phyloP scores from a whole-genome alignment of 2,797 vertebrate genomes.

The Oreochromis grahami region DNA sequence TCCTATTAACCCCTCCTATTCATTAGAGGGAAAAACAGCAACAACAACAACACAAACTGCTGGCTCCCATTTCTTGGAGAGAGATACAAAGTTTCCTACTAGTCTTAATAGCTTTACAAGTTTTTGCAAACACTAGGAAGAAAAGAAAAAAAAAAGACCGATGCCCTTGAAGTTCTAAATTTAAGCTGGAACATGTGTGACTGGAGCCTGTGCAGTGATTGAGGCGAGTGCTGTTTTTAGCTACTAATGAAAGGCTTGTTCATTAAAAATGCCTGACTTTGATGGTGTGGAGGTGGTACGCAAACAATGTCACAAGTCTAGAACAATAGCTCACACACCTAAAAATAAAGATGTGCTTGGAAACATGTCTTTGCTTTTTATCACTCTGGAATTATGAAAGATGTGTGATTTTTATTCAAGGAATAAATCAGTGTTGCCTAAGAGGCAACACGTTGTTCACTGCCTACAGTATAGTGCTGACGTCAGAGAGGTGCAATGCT shows the following conservation, averaged over 20 bases:
- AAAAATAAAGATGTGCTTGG: conserved; percentile 38
- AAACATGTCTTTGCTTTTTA: background rate
- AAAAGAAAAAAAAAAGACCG: background rate
- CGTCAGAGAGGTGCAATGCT: background rate
- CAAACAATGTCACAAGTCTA: conserved; percentile 13
- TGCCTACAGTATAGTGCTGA: background rate
- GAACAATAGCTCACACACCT: conserved; percentile 26
- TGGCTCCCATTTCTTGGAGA: background rate
- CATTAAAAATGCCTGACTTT: conserved; percentile 30
- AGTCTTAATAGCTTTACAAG: background rate
- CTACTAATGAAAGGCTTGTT: conserved; percentile 19
- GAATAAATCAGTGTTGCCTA: conserved; percentile 16
- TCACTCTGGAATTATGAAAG: background rate
- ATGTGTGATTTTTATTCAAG: background rate
- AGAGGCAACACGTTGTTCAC: conserved; percentile 8
- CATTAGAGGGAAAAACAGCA: background rate
- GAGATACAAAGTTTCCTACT: background rate
- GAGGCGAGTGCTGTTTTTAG: conserved; percentile 9
- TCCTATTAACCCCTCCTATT: background rate
- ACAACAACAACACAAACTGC: background rate
- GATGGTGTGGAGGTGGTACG: conserved; percentile 35
- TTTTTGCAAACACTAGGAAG: background rate
- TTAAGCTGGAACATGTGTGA: conserved; percentile 5
- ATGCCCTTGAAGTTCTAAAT: conserved; percentile 24
- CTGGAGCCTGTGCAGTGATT: conserved; percentile 15